Evolutionary conservation across 30 jellyfish, hydroid and myxozoan species (phyloP).

Genomic region (Hydractinia symbiolongicarpus): DNA sequence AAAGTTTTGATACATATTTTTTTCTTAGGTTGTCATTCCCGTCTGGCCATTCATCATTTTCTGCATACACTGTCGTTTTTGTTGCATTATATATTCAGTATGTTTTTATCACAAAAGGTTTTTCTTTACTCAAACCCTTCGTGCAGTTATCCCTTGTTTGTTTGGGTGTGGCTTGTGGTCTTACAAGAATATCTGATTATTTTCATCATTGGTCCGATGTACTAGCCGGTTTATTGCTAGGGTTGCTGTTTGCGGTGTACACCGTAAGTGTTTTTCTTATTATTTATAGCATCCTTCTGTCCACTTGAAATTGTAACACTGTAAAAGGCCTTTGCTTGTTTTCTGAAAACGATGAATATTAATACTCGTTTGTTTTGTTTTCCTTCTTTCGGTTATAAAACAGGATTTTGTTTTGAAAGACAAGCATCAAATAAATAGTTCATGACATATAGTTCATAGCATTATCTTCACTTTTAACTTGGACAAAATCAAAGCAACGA

Average conservation of each 20-base stretch:
- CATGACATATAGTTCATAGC: too few relatives aligned
- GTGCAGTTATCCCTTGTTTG: constrained; percentile 25
- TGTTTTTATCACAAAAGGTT: constrained; percentile 20
- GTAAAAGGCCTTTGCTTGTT: too few relatives aligned
- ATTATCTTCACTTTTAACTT: too few relatives aligned
- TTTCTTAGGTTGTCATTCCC: constrained; percentile 54
- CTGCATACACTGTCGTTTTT: constrained; percentile 42
- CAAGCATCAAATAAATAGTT: too few relatives aligned
- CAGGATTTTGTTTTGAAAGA: too few relatives aligned
- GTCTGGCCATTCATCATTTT: constrained; percentile 57
- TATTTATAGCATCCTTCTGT: neutral
- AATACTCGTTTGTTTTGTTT: too few relatives aligned
- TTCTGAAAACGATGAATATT: too few relatives aligned
- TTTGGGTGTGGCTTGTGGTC: constrained; percentile 27
- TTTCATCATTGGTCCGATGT: constrained; percentile 78
- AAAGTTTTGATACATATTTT: neutral
- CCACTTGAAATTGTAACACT: too few relatives aligned
- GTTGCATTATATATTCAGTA: constrained; percentile 40
- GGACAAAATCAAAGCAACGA: too few relatives aligned
- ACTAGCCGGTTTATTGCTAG: constrained; percentile 52
- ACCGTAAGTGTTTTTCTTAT: constrained; percentile 29
- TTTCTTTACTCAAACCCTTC: constrained; percentile 28
- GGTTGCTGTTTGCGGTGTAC: constrained; percentile 36
- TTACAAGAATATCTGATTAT: constrained; percentile 58
- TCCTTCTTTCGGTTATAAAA: too few relatives aligned